Evolutionary conservation across 2,797 vertebrate species (phyloP), one percentile per base, ranked within the genome.

Genomic region (Enteromius argenteus): DNA sequence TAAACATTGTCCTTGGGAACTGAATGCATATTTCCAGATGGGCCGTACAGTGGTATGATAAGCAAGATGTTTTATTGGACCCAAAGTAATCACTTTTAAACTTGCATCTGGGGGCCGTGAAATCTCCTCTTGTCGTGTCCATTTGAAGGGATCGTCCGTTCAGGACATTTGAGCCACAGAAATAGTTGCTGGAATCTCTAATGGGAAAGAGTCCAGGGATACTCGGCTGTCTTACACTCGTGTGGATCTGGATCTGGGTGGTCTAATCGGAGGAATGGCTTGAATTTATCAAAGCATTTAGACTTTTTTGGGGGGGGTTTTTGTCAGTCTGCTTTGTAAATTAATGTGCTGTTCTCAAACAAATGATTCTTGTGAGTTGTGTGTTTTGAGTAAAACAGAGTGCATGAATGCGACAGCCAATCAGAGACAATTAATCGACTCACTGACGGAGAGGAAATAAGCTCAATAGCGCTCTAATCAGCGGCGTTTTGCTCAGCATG

Each of bases 121-220:
- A 64, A 81, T 71, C 56, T 86, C 75, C 85, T 90, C 86, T 49
- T 76, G 86, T 84, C 84, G 85, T 90, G 87, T 91, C 90, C 84
- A 76, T 89, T 90, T 88, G 87, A 79, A 86, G 88, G 86, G 84
- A 35, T 85, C 84, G 60, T 90, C 88, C 84, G 86, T 87, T 86
- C 90, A 88, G 90, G 91, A 90, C 92, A 92, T 93, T 91, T 88
- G 91, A 89, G 93, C 91, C 90, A 83, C 87, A 90, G 81, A 37
- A 85, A 89, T 85, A 81, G 88, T 93, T 94, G 91, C 91, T 89
- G 91, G 92, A 94, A 92, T 90, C 46, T 87, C 89, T 75, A 6
- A 7, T 46, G 81, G 80, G 88, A 81, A 90, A 91, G 89, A 73
- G 42, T 90, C 91, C 89, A 89, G 90, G 62, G 72, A 81, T 88